A percentile compares a stretch with the other conserved stretches of the same genome.
These are phyloP conservation scores for Gonatopus flavifemur DNA, from an alignment of 1,140 invertebrate species.

Conservation along the genomic window DNA sequence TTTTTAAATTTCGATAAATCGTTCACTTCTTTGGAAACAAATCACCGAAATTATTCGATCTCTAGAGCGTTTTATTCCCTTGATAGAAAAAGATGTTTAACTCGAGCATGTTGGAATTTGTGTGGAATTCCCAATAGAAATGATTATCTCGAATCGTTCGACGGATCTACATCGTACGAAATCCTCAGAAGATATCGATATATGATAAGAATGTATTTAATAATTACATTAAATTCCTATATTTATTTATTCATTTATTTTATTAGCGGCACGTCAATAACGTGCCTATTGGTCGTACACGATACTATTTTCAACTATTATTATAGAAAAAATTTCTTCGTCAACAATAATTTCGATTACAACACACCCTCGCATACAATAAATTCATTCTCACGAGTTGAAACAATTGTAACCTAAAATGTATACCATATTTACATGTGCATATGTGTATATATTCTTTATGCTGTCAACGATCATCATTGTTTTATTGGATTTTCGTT, in stretches of 20 bases:
- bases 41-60: too few relatives aligned
- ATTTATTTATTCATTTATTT: slow-evolving; percentile 38
- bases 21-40: too few relatives aligned
- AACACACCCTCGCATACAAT: slow-evolving; percentile 42
- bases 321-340: slow-evolving; percentile 53
- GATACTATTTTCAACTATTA: slow-evolving; percentile 52
- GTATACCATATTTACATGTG: slow-evolving; percentile 17
- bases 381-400: too few relatives aligned
- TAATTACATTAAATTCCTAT: slow-evolving; percentile 52
- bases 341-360: too few relatives aligned
- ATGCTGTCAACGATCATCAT: not conserved
- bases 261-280: slow-evolving; percentile 40
- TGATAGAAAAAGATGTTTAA: too few relatives aligned
- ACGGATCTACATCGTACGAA: too few relatives aligned
- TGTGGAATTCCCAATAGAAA: too few relatives aligned
- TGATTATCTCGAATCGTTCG: too few relatives aligned
- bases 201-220: slow-evolving; percentile 48
- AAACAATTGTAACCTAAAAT: slow-evolving; percentile 32
- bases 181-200: too few relatives aligned
- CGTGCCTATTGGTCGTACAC: slow-evolving; percentile 52
- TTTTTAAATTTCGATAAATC: too few relatives aligned
- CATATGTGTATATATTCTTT: slow-evolving; percentile 10
- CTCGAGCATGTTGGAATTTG: too few relatives aligned
- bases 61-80: too few relatives aligned
- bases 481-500: not conserved